Evolutionary conservation across 1,140 invertebrate species (phyloP).

Genomic region (Drosophila varians): DNA sequence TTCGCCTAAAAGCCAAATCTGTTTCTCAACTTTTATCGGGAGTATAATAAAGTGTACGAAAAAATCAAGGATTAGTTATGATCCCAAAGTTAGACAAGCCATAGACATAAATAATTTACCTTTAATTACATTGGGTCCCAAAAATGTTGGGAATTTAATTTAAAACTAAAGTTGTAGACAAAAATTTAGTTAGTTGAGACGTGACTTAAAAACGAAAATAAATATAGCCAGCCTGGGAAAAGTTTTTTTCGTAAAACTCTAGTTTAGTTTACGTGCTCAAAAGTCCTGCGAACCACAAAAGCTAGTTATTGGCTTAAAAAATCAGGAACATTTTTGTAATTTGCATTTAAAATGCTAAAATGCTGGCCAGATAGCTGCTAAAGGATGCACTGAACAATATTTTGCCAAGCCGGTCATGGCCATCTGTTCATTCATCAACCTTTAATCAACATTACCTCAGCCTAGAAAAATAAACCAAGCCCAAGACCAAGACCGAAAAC

Average conservation of each 20-base stretch:
- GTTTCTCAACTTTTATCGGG: slow-evolving; percentile 17
- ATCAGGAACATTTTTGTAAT: neutral
- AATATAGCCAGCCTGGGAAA: slow-evolving; percentile 3
- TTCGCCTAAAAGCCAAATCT: slow-evolving; percentile 33
- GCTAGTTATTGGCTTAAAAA: slow-evolving; percentile 10
- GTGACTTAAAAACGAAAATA: slow-evolving; percentile 7
- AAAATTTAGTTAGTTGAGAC: neutral
- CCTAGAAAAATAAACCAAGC: slow-evolving; percentile 28
- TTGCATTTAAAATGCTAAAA: neutral
- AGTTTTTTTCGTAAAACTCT: slow-evolving; percentile 19
- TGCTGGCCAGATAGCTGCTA: slow-evolving; percentile 4
- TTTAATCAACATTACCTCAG: slow-evolving; percentile 57
- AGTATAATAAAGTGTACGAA: neutral
- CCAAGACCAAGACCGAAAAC: slow-evolving; percentile 21
- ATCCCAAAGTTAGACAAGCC: neutral
- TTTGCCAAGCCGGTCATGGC: slow-evolving; percentile 41
- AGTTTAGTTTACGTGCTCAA: slow-evolving; percentile 12
- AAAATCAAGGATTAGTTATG: neutral
- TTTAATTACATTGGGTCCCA: neutral
- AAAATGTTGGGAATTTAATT: neutral
- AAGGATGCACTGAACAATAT: slow-evolving; percentile 15
- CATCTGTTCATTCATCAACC: slow-evolving; percentile 55
- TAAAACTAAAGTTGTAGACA: neutral
- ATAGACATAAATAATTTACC: neutral
- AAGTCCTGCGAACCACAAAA: slow-evolving; percentile 9